Base-by-base conservation (phyloP, 1,140 invertebrate species). In the Microplitis mediator region DNA sequence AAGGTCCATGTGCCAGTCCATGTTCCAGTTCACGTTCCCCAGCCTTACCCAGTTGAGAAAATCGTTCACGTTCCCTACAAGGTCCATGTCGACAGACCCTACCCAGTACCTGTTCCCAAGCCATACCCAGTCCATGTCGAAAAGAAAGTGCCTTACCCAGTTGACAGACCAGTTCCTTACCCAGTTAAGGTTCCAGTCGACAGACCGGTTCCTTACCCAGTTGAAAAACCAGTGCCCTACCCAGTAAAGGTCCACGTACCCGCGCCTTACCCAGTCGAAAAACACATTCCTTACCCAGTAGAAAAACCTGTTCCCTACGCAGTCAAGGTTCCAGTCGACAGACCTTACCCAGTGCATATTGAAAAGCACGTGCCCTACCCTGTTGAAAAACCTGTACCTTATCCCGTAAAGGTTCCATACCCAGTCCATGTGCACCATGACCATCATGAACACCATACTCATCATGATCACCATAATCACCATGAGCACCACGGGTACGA, bases 91-190 rank as follows among this genome's bases (percentile, higher is more conserved):
- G 89, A 90, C 80, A 82, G 89, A 32, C 90, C 90, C 3, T 85
- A 86, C 71, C 89, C 90, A 16, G 90, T 92, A 16, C 89, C 90
- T 77, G 90, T 92, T 71, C 90, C 90, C 35, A 88, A 90, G 72
- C 88, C 88, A 34, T 86, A 88, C 70, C 85, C 88, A 64, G 84
- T 85, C 8, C 89, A 90, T 71, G 91, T 94, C 0, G 91, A 92
- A 76, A 93, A 92, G 73, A 92, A 92, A 80, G 91, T 94, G 63
- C 91, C 91, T 3, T 87, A 89, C 77, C 87, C 88, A 45, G 90
- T 92, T 1, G 89, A 91, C 77, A 90, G 90, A 73, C 89, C 88
- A 9, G 88, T 90, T 3, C 89, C 90, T 23, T 89, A 90, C 68
- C 84, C 87, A 50, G 88, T 90, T 8, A 83, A 85, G 69, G 83